Conservation (phyloP, 2,113 vertebrate species). For the Aramus guarauna region DNA sequence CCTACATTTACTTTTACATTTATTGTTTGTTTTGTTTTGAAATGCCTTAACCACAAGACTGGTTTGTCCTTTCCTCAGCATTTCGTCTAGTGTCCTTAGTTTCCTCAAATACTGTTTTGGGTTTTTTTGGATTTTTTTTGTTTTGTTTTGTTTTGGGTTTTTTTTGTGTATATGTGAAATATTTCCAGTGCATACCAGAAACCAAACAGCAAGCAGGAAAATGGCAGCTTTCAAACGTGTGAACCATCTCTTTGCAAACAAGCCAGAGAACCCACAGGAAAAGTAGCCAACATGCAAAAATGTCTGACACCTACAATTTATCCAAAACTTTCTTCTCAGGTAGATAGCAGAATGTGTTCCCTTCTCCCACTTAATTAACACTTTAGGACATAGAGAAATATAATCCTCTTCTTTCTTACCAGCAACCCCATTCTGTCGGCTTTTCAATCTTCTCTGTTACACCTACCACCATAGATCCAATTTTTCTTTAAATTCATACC, state of each 20-base stretch:
- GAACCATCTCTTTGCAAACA: not conserved
- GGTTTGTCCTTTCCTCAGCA: not conserved
- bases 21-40: too few relatives aligned
- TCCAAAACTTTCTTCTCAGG: not conserved
- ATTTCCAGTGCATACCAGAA: not conserved
- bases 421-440: not conserved
- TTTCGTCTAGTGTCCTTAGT: not conserved
- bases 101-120: not conserved
- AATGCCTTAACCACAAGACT: not conserved
- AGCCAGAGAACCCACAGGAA: not conserved
- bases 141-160: too few relatives aligned
- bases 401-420: not conserved
- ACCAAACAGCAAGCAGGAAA: not conserved
- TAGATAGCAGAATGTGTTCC: not conserved
- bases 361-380: not conserved
- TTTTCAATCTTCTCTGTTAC: not conserved
- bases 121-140: accelerated
- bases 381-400: not conserved
- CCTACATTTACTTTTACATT: not conserved
- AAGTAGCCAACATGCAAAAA: not conserved
- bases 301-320: not conserved
- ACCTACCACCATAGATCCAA: not conserved
- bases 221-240: not conserved
- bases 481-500: not conserved
- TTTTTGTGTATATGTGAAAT: not conserved